Evolutionary conservation across 2,888 invertebrate genomes (phyloP).

Genomic region (Rapana venosa): DNA sequence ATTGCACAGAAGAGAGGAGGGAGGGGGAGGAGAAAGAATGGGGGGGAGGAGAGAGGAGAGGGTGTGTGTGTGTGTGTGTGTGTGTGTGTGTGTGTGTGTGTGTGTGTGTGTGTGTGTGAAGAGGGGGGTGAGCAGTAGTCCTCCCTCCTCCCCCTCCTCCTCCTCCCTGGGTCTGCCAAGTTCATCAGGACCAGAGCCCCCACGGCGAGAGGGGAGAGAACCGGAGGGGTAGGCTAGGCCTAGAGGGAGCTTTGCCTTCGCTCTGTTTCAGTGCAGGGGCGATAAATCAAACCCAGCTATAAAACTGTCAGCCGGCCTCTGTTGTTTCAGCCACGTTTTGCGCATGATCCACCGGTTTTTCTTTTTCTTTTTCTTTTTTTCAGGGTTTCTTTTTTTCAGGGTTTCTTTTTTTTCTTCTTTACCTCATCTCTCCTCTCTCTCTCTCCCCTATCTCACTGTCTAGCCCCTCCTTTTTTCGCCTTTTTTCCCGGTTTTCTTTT

Average conservation of each 20-base stretch:
- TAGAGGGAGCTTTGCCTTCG: too few species aligned
- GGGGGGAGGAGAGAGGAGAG: background rate
- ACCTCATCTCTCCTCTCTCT: background rate
- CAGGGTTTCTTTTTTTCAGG: background rate
- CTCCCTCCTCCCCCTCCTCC: too few species aligned
- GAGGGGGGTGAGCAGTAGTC: background rate
- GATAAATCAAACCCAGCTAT: background rate
- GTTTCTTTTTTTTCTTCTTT: background rate
- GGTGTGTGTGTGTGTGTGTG: background rate
- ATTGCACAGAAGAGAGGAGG: background rate
- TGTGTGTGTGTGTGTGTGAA: background rate
- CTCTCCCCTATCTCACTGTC: background rate
- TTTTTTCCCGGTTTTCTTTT: background rate
- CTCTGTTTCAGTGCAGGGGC: background rate
- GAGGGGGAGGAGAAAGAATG: background rate
- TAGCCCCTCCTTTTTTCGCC: background rate
- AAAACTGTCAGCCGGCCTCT: background rate
- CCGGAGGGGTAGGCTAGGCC: too few species aligned
- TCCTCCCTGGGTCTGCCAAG: background rate
- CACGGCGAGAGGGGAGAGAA: too few species aligned
- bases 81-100: background rate
- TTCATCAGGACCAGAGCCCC: background rate
- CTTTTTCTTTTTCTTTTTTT: background rate
- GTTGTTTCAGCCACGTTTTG: background rate
- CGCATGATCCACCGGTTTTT: background rate